Evolutionary conservation across 23 tunicate genomes (phyloP).

Genomic region (Trididemnum nubilum): DNA sequence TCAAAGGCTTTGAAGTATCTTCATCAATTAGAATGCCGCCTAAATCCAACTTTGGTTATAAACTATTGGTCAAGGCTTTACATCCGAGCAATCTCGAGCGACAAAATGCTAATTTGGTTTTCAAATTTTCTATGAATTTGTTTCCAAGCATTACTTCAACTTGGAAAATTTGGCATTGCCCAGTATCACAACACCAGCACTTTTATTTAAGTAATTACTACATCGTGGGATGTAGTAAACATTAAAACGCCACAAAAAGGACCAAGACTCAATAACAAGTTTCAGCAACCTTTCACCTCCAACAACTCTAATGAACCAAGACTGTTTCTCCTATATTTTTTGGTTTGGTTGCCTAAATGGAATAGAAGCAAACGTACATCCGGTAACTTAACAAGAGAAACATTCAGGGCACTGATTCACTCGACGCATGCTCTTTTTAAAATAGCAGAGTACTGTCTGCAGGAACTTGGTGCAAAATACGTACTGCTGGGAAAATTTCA

Average conservation of each 20-base stretch:
- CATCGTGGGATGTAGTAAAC: background rate
- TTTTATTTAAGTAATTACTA: background rate
- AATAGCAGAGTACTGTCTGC: no score
- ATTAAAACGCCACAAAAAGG: background rate
- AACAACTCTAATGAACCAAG: no score
- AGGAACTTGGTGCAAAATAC: no score
- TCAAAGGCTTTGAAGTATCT: background rate
- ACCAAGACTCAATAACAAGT: background rate
- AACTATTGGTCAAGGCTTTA: background rate
- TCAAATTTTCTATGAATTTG: background rate
- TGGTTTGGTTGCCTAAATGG: no score
- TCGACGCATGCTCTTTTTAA: no score
- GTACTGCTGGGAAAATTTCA: no score
- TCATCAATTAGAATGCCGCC: background rate
- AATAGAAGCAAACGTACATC: no score
- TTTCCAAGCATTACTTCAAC: background rate
- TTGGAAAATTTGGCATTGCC: background rate
- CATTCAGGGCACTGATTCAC: no score
- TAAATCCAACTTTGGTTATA: background rate
- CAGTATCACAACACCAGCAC: background rate
- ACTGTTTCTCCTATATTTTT: no score
- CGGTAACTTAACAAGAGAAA: no score
- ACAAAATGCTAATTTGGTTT: background rate
- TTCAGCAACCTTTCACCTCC: no score
- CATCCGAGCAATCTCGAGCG: background rate